A percentile compares a stretch with the other conserved stretches of the same genome.
phyloP scores from a whole-genome alignment of 2,888 invertebrate genomes.

The Pollenia labialis region DNA sequence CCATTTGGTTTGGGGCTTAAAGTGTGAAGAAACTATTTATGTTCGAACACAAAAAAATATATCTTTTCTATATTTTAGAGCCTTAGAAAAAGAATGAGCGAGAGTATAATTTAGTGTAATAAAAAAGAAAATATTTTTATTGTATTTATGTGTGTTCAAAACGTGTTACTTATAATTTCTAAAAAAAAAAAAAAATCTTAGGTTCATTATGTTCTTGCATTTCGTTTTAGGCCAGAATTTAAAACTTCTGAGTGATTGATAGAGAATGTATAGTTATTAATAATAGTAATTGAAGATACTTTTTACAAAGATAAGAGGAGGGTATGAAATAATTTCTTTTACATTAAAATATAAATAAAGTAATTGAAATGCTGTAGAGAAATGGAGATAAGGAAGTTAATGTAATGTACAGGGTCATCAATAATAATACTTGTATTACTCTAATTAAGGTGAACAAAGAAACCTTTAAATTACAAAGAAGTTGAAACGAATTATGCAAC shows the following conservation, averaged over 20 bases:
- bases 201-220: slow-evolving; percentile 27
- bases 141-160: slow-evolving; percentile 1
- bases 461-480: no score
- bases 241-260: slow-evolving; percentile 52
- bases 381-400: slow-evolving; percentile 12
- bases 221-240: slow-evolving; percentile 34
- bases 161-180: slow-evolving; percentile 39
- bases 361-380: slow-evolving; percentile 3
- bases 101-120: slow-evolving; percentile 63
- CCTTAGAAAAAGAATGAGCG: slow-evolving; percentile 5
- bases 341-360: slow-evolving; percentile 6
- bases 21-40: slow-evolving; percentile 55
- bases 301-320: neutral
- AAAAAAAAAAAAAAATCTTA: neutral
- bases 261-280: slow-evolving; percentile 41
- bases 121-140: slow-evolving; percentile 34
- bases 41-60: neutral
- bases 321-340: neutral
- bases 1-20: slow-evolving; percentile 33
- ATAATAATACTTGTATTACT: neutral
- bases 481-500: no score
- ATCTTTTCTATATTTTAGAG: neutral
- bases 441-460: no score
- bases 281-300: slow-evolving; percentile 40
- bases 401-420: neutral